Evolutionary conservation across 2,113 vertebrate species (phyloP).

Genomic region (Cyanoramphus novaezelandiae): DNA sequence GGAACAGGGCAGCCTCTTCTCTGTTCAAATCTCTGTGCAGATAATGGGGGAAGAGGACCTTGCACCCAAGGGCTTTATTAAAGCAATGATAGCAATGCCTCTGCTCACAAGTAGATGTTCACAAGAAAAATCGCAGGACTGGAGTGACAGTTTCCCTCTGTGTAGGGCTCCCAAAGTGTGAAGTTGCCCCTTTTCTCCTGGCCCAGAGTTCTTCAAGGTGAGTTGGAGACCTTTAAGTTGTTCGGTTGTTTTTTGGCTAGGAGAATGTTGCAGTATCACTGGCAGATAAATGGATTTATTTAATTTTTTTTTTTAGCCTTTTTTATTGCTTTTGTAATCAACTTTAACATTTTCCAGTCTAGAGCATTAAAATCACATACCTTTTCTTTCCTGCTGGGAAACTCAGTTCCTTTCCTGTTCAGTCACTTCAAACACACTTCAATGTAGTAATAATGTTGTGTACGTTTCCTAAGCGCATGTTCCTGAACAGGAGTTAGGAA

Average conservation of each 20-base stretch:
- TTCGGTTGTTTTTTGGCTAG: not conserved
- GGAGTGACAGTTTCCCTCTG: not conserved
- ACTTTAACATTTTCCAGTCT: not conserved
- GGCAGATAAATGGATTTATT: not conserved
- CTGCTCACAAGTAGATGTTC: not conserved
- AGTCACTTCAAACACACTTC: not conserved
- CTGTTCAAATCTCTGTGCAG: not conserved
- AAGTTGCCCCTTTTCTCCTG: not conserved
- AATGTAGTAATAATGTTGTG: not conserved
- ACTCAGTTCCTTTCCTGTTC: not conserved
- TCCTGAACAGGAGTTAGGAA: not conserved
- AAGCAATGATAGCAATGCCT: not conserved
- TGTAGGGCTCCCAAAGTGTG: not conserved
- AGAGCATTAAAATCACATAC: not conserved
- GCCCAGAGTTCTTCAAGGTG: not conserved
- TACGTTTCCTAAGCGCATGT: not conserved
- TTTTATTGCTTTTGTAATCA: not conserved
- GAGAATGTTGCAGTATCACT: not conserved
- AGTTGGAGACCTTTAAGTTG: not conserved
- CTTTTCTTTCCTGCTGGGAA: conserved; percentile 11
- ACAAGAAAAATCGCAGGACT: not conserved
- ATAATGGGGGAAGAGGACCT: not conserved
- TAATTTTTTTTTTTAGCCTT: not conserved
- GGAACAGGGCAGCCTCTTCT: not conserved
- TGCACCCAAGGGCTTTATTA: not conserved